Conservation (phyloP, 2,888 invertebrate genomes). For the Cataglyphis rosenhaueri region DNA sequence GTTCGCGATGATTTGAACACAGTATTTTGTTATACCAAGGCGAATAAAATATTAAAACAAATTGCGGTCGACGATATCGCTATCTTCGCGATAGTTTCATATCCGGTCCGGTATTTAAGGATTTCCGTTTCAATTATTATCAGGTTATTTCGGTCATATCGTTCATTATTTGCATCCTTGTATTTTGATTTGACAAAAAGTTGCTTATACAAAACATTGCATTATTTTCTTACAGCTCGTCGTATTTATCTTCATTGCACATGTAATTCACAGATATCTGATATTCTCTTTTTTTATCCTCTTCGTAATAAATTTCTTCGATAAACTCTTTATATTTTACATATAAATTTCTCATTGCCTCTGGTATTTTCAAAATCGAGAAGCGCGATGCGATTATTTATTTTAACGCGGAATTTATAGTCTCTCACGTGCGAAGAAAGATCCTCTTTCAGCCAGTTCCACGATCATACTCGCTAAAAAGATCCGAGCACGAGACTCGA, state of each 20-base stretch:
- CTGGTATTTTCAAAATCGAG: background rate
- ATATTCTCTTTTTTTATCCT: background rate
- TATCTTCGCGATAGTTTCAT: slow-evolving; percentile 59
- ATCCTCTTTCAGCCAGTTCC: slow-evolving; percentile 53
- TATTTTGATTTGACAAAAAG: background rate
- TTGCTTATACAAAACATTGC: background rate
- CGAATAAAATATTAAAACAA: background rate
- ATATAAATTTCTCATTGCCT: background rate
- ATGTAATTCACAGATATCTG: slow-evolving; percentile 14
- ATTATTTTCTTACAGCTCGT: background rate
- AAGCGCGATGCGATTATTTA: background rate
- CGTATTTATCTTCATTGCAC: slow-evolving; percentile 19
- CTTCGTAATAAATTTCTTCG: background rate
- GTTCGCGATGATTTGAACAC: background rate
- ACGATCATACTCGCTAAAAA: slow-evolving; percentile 67
- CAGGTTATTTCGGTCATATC: slow-evolving; percentile 48
- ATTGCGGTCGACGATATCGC: slow-evolving; percentile 36
- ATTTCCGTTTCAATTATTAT: slow-evolving; percentile 59
- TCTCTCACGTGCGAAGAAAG: slow-evolving; percentile 14
- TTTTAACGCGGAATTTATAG: background rate
- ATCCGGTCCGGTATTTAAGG: slow-evolving; percentile 57
- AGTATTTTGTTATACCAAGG: background rate
- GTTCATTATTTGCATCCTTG: slow-evolving; percentile 9
- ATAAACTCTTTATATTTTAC: background rate
- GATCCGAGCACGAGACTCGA: slow-evolving; percentile 65